phyloP scores from a whole-genome alignment of 2,888 invertebrate species.

The Cheilosia scutellata region DNA sequence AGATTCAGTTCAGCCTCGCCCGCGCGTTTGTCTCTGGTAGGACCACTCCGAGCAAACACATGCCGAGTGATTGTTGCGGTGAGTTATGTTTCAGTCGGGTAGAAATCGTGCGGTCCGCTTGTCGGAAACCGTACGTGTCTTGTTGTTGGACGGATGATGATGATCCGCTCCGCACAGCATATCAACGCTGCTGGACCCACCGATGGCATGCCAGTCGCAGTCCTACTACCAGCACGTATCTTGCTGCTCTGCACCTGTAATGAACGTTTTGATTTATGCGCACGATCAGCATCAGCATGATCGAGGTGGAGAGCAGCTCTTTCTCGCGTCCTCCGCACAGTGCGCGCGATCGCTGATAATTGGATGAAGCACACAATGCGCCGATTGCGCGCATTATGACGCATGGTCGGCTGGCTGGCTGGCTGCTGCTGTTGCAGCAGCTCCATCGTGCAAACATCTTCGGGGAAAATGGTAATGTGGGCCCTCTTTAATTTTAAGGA shows the following conservation, averaged over 20 bases:
- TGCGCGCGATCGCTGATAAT: conserved; percentile 63
- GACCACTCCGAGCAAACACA: not conserved
- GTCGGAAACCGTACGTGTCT: conserved; percentile 61
- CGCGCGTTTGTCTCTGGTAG: not conserved
- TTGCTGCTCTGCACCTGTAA: conserved; percentile 73
- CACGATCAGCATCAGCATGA: conserved; percentile 63
- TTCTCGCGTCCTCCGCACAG: conserved; percentile 3
- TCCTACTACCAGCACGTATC: conserved; percentile 52
- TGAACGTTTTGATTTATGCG: conserved; percentile 74
- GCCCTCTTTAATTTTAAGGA: conserved; percentile 69
- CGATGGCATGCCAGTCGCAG: conserved; percentile 30
- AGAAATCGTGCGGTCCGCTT: conserved; percentile 69
- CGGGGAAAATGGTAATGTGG: conserved; percentile 68
- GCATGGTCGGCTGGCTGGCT: conserved; percentile 55
- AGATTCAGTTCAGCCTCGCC: not conserved
- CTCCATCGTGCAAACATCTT: conserved; percentile 69
- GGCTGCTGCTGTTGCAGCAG: conserved; percentile 34
- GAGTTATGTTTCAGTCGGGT: conserved; percentile 65
- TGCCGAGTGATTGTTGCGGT: conserved; percentile 63
- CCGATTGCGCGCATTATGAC: conserved; percentile 64
- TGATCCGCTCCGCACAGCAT: not conserved
- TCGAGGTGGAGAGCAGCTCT: conserved; percentile 28
- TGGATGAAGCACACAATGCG: conserved; percentile 62
- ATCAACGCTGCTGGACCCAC: conserved; percentile 23
- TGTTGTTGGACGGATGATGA: conserved; percentile 55